Percentiles rank a stretch among this genome's conserved stretches.
These are phyloP conservation scores for Hypselothyrea guttata DNA, from an alignment of 2,888 invertebrate species.

Conservation along the genomic window DNA sequence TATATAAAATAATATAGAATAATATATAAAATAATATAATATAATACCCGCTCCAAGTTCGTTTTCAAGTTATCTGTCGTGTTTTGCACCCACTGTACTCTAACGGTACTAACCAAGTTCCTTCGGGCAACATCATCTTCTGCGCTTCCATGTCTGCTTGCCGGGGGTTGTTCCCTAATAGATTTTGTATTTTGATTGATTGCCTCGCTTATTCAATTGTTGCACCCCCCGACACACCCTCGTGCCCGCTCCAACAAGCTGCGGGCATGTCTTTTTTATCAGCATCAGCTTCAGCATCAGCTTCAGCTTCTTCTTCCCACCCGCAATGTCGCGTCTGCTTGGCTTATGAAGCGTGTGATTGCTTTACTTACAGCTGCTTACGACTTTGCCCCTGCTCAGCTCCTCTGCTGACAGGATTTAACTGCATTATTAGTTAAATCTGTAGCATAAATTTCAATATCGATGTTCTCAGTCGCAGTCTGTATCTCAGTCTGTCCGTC, in stretches of 20 bases:
- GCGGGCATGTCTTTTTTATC: conserved; percentile 5
- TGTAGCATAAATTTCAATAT: conserved; percentile 75
- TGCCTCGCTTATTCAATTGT: conserved; percentile 78
- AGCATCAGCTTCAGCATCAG: not conserved
- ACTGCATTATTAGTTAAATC: conserved; percentile 74
- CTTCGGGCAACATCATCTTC: conserved; percentile 39
- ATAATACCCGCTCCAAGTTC: not conserved
- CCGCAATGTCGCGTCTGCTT: conserved; percentile 56
- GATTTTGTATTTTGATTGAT: conserved; percentile 78
- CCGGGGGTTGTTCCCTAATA: conserved; percentile 55
- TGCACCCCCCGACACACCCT: conserved; percentile 19
- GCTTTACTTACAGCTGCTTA: conserved; percentile 71
- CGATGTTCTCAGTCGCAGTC: conserved; percentile 58
- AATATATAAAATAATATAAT: too few species aligned
- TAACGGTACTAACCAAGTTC: conserved; percentile 14
- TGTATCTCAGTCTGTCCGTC: conserved; percentile 7
- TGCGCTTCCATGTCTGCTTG: conserved; percentile 14
- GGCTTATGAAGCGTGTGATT: conserved; percentile 74
- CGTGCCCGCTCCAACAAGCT: conserved; percentile 10
- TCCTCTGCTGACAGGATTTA: conserved; percentile 65
- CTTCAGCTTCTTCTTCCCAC: not conserved
- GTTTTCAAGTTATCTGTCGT: not conserved
- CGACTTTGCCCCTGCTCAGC: conserved; percentile 13
- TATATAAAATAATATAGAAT: too few species aligned
- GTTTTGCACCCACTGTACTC: conserved; percentile 38